Evolutionary conservation across 2,797 vertebrate species (phyloP).

Genomic region (Telmatherina bonti): DNA sequence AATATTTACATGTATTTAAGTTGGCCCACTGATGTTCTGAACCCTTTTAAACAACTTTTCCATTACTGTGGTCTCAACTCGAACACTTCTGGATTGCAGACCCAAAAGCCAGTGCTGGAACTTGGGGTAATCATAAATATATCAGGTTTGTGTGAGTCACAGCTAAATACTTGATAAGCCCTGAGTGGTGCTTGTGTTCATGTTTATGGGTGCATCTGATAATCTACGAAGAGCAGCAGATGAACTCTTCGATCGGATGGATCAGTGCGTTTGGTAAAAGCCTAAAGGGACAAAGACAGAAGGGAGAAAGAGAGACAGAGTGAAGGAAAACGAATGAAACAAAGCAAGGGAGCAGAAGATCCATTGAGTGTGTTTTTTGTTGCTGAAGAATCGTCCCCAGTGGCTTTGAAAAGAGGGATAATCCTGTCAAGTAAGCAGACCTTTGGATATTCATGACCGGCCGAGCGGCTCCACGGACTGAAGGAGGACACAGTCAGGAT

Average conservation of each 20-base stretch:
- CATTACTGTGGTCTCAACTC: neutral
- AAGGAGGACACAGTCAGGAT: constrained; percentile 84
- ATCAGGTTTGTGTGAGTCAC: constrained; percentile 1
- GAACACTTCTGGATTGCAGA: neutral
- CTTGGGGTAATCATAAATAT: neutral
- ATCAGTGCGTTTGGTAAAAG: constrained; percentile 82
- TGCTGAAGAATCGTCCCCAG: constrained; percentile 78
- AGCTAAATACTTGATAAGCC: constrained; percentile 1
- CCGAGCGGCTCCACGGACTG: constrained; percentile 76
- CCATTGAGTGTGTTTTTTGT: constrained; percentile 82
- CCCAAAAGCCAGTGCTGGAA: neutral
- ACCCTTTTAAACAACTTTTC: neutral
- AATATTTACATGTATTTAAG: neutral
- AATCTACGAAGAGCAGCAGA: constrained; percentile 74
- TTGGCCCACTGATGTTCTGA: neutral
- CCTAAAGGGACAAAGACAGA: constrained; percentile 78
- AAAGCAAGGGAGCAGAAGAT: constrained; percentile 76
- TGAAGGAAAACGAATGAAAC: constrained; percentile 71
- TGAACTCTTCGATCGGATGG: constrained; percentile 77
- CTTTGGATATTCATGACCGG: constrained; percentile 89
- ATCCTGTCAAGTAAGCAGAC: constrained; percentile 85
- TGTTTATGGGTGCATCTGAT: constrained; percentile 42
- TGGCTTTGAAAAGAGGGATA: constrained; percentile 82
- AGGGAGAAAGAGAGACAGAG: constrained; percentile 55
- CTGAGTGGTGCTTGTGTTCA: constrained; percentile 21